These are phyloP conservation scores for Microtus oregoni DNA, from an alignment of 2,113 vertebrate genomes.

Conservation along the genomic window DNA sequence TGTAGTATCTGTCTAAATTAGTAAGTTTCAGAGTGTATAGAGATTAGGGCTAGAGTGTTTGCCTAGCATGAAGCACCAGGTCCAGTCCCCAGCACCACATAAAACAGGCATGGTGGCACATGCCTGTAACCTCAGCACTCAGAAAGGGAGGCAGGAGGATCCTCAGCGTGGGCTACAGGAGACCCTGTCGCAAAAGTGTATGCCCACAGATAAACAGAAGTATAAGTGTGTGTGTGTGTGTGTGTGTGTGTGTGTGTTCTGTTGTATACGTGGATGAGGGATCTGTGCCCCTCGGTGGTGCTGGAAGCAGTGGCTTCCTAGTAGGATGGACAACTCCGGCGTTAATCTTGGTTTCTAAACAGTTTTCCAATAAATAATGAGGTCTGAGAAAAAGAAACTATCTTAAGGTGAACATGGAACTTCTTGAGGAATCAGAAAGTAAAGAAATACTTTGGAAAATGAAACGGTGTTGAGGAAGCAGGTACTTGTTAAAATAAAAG, in stretches of 20 bases:
- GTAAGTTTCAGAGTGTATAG: background rate
- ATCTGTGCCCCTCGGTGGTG: background rate
- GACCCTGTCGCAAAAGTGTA: background rate
- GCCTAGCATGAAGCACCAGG: background rate
- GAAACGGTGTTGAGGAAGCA: background rate
- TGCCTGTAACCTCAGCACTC: background rate
- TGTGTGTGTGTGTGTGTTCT: background rate
- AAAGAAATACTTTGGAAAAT: slow-evolving; percentile 44
- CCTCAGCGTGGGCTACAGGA: background rate
- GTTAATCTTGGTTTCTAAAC: slow-evolving; percentile 53
- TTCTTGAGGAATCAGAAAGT: background rate
- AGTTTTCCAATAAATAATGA: background rate
- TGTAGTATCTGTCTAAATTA: slow-evolving; percentile 37
- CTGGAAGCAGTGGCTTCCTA: background rate
- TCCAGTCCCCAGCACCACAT: background rate
- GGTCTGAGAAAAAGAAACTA: background rate
- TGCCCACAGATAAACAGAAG: background rate
- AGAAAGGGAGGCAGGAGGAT: background rate
- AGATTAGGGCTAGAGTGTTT: background rate
- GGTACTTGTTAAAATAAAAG: slow-evolving; percentile 26
- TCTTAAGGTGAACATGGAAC: background rate
- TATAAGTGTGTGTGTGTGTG: background rate
- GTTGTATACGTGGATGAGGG: background rate
- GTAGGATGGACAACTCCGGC: background rate
- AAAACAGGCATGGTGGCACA: background rate